These are phyloP conservation scores for Acleris cristana DNA, from an alignment of 2,888 invertebrate genomes.

Conservation along the genomic window DNA sequence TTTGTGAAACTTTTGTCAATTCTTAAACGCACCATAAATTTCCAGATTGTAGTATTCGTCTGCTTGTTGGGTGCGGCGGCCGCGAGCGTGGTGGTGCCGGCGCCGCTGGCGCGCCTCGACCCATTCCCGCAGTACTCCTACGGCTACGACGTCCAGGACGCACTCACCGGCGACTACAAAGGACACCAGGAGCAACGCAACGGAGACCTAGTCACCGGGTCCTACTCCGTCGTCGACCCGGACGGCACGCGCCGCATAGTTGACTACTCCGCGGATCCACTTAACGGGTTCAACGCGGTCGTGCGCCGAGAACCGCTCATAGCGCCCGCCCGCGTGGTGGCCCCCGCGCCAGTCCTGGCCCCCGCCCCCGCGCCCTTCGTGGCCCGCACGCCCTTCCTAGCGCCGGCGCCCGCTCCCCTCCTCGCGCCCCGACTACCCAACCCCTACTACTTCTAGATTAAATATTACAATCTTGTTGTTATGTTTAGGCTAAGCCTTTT, in stretches of 20 bases:
- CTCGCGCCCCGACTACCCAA: conserved; percentile 64
- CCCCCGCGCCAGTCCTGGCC: conserved; percentile 55
- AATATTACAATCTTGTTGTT: conserved; percentile 78
- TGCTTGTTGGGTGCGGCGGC: conserved; percentile 65
- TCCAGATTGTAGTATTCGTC: conserved; percentile 81
- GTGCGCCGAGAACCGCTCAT: conserved; percentile 81
- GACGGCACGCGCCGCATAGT: conserved; percentile 83
- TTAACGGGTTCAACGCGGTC: conserved; percentile 84
- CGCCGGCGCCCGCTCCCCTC: conserved; percentile 53
- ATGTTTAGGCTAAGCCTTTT: conserved; percentile 58
- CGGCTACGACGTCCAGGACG: conserved; percentile 84
- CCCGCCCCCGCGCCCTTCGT: conserved; percentile 58
- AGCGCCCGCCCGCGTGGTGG: conserved; percentile 55
- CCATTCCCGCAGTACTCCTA: conserved; percentile 82
- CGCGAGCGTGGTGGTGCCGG: conserved; percentile 69
- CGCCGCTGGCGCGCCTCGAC: conserved; percentile 66
- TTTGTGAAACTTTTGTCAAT: no score
- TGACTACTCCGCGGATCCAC: conserved; percentile 81
- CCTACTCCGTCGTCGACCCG: conserved; percentile 81
- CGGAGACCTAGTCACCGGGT: conserved; percentile 83
- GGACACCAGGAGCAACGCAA: conserved; percentile 82
- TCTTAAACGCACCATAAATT: conserved; percentile 40
- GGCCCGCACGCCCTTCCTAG: conserved; percentile 50
- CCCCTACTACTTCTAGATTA: conserved; percentile 75
- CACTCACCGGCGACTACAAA: conserved; percentile 84